Evolutionary conservation across 1,140 invertebrate species (phyloP), one percentile per base, ranked within the genome.

Genomic region (Papilio polytes): DNA sequence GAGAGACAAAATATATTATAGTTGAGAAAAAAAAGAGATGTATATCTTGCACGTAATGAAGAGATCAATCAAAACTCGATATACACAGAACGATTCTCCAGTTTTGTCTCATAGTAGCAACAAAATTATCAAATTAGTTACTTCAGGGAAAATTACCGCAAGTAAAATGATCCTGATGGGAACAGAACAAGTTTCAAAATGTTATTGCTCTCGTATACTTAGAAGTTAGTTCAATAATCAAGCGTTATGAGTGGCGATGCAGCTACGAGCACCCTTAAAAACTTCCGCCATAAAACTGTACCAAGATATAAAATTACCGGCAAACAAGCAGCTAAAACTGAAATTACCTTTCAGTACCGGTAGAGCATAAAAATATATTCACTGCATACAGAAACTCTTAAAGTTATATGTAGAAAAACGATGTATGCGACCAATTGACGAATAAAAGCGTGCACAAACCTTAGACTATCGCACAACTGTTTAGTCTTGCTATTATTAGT

Each of bases 161-260:
- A 31, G 22, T 22, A 66, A 66, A 31, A 66, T 31, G 26, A 36
- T 70, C 63, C 26, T 70, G 15, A 31, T 66, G 63, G 26, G 63
- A 31, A 12, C 26, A 18, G 63, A 70, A 70, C 13, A 70, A 70
- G 63, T 70, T 70, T 31, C 63, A 70, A 70, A 70, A 70, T 70
- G 63, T 70, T 70, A 70, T 70, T 70, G 26, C 63, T 36, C 26
- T 70, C 36, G 26, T 70, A 26, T 70, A 36, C 36, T 41, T 41
- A 70, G 63, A 70, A 70, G 22, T 63, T 26, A 22, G 59, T 70
- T 70, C 63, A 70, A 70, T 36, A 70, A 70, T 70, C 12, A 31
- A 70, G 63, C 63, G 63, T 70, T 70, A 70, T 70, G 63, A 13
- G 10, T 63, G 59, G 59, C 59, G 59, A 31, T 70, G 63, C 63